A percentile compares a stretch with the other conserved stretches of the same genome.
Conservation (phyloP, 2,113 vertebrate genomes). For the Marmota monax region DNA sequence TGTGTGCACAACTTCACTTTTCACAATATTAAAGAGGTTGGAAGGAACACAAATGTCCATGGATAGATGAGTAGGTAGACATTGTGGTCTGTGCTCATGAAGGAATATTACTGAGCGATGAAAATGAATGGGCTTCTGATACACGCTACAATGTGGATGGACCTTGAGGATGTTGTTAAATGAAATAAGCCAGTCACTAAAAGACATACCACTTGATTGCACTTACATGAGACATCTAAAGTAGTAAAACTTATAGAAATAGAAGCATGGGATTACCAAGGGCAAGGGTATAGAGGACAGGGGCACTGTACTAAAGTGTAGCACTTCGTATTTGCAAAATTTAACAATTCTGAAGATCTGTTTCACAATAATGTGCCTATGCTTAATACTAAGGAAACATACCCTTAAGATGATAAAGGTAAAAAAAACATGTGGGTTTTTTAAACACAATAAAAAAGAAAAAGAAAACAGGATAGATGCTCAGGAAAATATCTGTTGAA, state of each 20-base stretch:
- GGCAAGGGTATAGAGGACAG: neutral
- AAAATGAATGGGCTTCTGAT: neutral
- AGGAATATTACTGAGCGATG: neutral
- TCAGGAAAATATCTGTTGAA: neutral
- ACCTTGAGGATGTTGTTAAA: neutral
- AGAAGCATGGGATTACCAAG: neutral
- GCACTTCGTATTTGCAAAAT: neutral
- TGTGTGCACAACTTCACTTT: neutral
- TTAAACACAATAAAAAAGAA: neutral
- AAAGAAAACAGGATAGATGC: neutral
- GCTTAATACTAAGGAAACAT: neutral
- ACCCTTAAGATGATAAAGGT: neutral
- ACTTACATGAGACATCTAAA: neutral
- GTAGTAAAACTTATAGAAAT: neutral
- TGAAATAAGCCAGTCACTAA: neutral
- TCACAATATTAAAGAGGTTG: neutral
- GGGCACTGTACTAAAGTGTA: neutral
- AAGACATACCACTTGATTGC: neutral
- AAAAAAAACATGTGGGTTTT: neutral
- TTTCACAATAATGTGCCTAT: neutral
- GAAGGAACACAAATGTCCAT: neutral
- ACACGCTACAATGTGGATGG: neutral
- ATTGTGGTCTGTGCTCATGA: neutral
- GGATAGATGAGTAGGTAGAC: too few relatives aligned
- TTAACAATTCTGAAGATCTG: neutral